phyloP scores from a whole-genome alignment of 2,113 vertebrate species.

The Pomatostomus ruficeps region DNA sequence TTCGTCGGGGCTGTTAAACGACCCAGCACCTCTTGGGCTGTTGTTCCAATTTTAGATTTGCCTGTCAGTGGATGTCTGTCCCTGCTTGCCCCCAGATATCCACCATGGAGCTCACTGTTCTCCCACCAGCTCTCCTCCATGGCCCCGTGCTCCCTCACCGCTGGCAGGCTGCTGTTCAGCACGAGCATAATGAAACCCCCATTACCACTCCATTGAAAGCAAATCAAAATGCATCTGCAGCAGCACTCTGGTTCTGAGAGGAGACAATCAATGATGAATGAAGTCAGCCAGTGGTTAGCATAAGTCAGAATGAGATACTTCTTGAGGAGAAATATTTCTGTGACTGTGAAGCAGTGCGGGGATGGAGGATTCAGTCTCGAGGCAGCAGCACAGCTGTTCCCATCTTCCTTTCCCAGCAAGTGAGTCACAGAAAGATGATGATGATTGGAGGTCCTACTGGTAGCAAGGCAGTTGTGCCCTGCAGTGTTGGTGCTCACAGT shows the following conservation, averaged over 20 bases:
- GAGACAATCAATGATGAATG: slow-evolving; percentile 43
- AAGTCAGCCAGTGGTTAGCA: slow-evolving; percentile 15
- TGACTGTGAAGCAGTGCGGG: not conserved
- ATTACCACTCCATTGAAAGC: slow-evolving; percentile 26
- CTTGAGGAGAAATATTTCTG: not conserved
- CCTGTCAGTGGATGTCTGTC: not conserved
- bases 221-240: slow-evolving; percentile 42
- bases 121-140: not conserved
- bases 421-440: slow-evolving; percentile 2
- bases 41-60: not conserved
- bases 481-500: not conserved
- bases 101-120: not conserved
- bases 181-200: not conserved
- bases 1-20: not conserved
- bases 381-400: slow-evolving; percentile 16
- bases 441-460: not conserved
- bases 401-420: not conserved
- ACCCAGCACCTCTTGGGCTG: not conserved
- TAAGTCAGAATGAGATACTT: not conserved
- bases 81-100: not conserved
- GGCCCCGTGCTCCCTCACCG: not conserved
- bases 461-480: not conserved
- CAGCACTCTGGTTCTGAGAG: not conserved
- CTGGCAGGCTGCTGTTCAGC: not conserved
- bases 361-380: not conserved